A percentile compares a stretch with the other conserved stretches of the same genome.
phyloP scores from a whole-genome alignment of 2,888 invertebrate genomes.

The Volucella inflata region DNA sequence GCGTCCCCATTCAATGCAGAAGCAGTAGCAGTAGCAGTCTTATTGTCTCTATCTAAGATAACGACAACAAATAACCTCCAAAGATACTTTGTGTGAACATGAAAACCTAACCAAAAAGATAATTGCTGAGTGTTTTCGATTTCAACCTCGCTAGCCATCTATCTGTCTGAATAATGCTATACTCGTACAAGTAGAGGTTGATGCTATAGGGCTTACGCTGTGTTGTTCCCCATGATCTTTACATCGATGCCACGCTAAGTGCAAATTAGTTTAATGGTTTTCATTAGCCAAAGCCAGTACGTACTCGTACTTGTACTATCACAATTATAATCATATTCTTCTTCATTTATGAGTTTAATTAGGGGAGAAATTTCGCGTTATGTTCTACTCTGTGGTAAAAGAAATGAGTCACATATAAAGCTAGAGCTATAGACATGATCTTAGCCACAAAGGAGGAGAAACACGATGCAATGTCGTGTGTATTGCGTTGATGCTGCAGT shows the following conservation, averaged over 20 bases:
- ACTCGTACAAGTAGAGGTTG: neutral
- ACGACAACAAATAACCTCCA: slow-evolving; percentile 39
- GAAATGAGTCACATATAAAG: slow-evolving; percentile 45
- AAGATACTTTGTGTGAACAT: slow-evolving; percentile 40
- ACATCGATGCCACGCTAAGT: slow-evolving; percentile 51
- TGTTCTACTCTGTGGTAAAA: slow-evolving; percentile 43
- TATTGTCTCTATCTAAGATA: slow-evolving; percentile 25
- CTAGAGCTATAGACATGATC: no score
- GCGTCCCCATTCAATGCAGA: slow-evolving; percentile 40
- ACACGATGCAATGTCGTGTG: slow-evolving; percentile 54
- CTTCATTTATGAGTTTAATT: slow-evolving; percentile 60
- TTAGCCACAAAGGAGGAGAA: slow-evolving; percentile 34
- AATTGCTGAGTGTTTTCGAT: neutral
- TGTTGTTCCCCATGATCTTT: slow-evolving; percentile 25
- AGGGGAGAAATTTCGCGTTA: slow-evolving; percentile 71
- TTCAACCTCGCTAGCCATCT: slow-evolving; percentile 46
- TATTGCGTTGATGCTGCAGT: slow-evolving; percentile 42
- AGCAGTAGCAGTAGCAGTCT: slow-evolving; percentile 2
- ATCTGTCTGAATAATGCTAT: slow-evolving; percentile 44
- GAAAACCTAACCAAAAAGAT: slow-evolving; percentile 1
- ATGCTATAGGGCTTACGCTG: slow-evolving; percentile 39
- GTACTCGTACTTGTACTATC: slow-evolving; percentile 1
- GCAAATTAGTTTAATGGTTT: slow-evolving; percentile 66
- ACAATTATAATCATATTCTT: slow-evolving; percentile 43
- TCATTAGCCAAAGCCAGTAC: slow-evolving; percentile 50